Base-by-base conservation (phyloP, 2,113 vertebrate genomes). In the Puntigrus tetrazona region DNA sequence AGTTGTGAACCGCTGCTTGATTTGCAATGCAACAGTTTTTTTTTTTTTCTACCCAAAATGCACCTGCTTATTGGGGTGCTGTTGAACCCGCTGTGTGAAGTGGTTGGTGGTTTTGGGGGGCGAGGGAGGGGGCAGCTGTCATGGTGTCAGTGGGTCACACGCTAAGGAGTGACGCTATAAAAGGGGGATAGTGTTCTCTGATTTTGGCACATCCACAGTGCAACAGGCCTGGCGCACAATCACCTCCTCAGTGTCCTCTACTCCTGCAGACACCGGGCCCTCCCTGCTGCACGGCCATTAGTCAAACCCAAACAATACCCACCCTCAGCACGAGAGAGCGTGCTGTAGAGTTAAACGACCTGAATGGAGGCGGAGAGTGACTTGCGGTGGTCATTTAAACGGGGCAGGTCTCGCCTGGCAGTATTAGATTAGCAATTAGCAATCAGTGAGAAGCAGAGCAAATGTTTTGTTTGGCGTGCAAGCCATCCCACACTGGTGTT, bases 191-290 rank as follows among this genome's bases (percentile, higher is more conserved):
- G 38, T 84, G 82, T 84, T 76, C 72, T 84, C 41, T 7, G 73
- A 13, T 29, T 84, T 77, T 84, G 82, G 72, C 82, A 84, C 7
- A 77, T 45, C 31, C 36, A 76, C 36, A 76, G 72, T 76, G 82
- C 72, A 76, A 83, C 82, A 83, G 82, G 82, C 82, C 70, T 29
- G 38, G 29, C 3, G 11, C 81, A 82, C 81, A 82, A 72, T 82
- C 65, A 55, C 81, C 47, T 72, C 69, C 67, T 82, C 67, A 82
- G 81, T 82, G 81, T 73, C 47, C 36, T 27, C 10, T 50, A 73
- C 47, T 72, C 31, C 67, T 57, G 52, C 81, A 82, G 67, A 73
- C 67, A 82, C 67, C 67, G 69, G 47, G 81, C 52, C 67, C 81
- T 82, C 45, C 67, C 67, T 18, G 16, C 67, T 57, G 34, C 81